Evolutionary conservation across 2,113 vertebrate species (phyloP), one percentile per base, ranked within the genome.

Genomic region (Colistium nudipinnis): DNA sequence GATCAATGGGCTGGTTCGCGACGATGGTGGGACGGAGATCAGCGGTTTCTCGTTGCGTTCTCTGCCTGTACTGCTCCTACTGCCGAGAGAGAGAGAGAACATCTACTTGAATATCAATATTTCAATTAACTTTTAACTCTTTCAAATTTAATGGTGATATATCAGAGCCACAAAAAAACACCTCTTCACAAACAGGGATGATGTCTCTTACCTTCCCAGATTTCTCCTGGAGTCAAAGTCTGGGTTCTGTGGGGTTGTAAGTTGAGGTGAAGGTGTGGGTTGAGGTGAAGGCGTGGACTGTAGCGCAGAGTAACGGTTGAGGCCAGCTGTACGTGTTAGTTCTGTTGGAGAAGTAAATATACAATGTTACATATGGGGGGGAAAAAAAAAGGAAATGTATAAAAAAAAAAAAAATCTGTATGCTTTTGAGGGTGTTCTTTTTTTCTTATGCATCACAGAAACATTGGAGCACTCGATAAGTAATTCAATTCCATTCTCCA

Each of bases 221-320:
- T 92, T 88, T 81, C 95, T 94, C 86, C 95, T 94, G 78, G 95
- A 82, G 30, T 99, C 96, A 38, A 94, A 90, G 33, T 99, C 98
- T 35, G 93, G 79, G 53, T 81, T 90, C 67, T 95, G 92, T 16
- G 93, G 72, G 12, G 94, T 73, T 41, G 95, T 89, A 19, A n/a
- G 88, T n/a, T 95, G 92, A 63, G 92, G 90, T n/a, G 86, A 53
- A 30, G 78, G 84, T n/a, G 90, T 48, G 89, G 92, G 88, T n/a
- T 95, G 92, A 63, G 92, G 90, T n/a, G 86, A 53, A 30, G 78
- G 84, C 3, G 91, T 81, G 0, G 88, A 69, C 91, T 98, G 97
- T 79, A 99, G 94, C 0, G 96, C 94, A 53, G 97, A 99, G 89
- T 94, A 98, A 54, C 97, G 94, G 91, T 99, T 99, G 86, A 98